A percentile compares a stretch with the other conserved stretches of the same genome.
Conservation (phyloP, 2,888 invertebrate species). For the Dasypogon diadema region DNA sequence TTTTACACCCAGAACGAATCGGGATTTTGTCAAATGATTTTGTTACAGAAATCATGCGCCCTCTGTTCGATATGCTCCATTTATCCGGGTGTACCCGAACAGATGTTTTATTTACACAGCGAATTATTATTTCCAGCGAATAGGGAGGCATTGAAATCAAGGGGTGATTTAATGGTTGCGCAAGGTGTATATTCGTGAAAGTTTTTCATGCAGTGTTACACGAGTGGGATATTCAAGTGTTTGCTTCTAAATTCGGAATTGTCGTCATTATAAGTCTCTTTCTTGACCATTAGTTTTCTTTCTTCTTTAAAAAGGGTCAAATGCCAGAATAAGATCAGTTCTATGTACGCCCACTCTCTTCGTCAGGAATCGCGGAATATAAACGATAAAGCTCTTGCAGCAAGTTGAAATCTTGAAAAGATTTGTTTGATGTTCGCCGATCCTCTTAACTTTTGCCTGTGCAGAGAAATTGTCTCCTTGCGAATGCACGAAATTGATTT, state of each 20-base stretch:
- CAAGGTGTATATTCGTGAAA: slow-evolving; percentile 16
- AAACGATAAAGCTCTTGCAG: background rate
- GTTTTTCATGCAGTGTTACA: background rate
- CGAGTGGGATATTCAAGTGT: background rate
- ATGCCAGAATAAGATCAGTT: too few relatives aligned
- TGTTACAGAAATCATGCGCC: slow-evolving; percentile 62
- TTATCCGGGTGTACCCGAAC: slow-evolving; percentile 68
- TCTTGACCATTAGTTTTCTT: too few relatives aligned
- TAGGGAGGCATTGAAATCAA: slow-evolving; percentile 18
- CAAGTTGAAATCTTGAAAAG: slow-evolving; percentile 30
- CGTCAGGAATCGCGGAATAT: too few relatives aligned
- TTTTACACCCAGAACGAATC: slow-evolving; percentile 67
- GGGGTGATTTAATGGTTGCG: slow-evolving; percentile 44
- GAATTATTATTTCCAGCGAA: slow-evolving; percentile 25
- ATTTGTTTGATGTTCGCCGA: slow-evolving; percentile 37
- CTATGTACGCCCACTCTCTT: too few relatives aligned
- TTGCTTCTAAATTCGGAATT: too few relatives aligned
- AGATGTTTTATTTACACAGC: slow-evolving; percentile 68
- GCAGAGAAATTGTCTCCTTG: slow-evolving; percentile 22
- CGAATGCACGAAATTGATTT: slow-evolving; percentile 47
- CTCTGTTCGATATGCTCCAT: slow-evolving; percentile 69
- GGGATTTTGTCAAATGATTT: slow-evolving; percentile 68
- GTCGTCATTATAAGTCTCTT: too few relatives aligned
- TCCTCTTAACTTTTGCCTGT: slow-evolving; percentile 9
- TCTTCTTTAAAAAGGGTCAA: too few relatives aligned